These are phyloP conservation scores for Heliconius cydno DNA, from an alignment of 2,888 invertebrate species.

Conservation along the genomic window DNA sequence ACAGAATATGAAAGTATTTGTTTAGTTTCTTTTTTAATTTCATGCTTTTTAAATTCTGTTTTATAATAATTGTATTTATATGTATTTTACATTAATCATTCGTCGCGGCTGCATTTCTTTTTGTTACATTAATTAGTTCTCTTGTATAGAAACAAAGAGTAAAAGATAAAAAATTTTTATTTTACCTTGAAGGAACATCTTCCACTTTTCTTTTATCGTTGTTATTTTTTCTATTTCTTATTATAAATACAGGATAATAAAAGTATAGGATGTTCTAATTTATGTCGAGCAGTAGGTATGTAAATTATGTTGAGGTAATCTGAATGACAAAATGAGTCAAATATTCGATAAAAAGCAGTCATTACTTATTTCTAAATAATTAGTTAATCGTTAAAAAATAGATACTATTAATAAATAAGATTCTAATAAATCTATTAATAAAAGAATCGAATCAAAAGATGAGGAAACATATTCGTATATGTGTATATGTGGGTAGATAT, in stretches of 20 bases:
- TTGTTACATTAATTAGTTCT: not conserved
- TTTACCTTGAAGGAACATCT: not conserved
- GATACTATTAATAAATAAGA: not conserved
- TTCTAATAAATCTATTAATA: not conserved
- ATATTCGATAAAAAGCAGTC: too few relatives aligned
- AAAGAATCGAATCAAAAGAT: not conserved
- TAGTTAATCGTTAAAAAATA: not conserved
- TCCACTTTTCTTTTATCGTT: not conserved
- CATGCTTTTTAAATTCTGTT: constrained; percentile 8
- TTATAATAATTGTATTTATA: not conserved
- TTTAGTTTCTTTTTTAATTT: not conserved
- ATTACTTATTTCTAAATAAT: not conserved
- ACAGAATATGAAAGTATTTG: not conserved
- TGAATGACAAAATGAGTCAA: too few relatives aligned
- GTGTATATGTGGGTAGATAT: too few relatives aligned
- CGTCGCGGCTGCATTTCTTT: not conserved
- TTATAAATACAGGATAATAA: too few relatives aligned
- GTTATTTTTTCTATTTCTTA: too few relatives aligned
- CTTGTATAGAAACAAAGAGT: not conserved
- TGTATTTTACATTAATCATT: not conserved
- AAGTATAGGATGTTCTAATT: too few relatives aligned
- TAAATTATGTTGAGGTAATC: too few relatives aligned
- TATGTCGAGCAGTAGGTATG: too few relatives aligned
- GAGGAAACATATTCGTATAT: too few relatives aligned
- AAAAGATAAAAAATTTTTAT: not conserved